Evolutionary conservation across 1,140 invertebrate species (phyloP).

Genomic region (Macrobrachium rosenbergii): DNA sequence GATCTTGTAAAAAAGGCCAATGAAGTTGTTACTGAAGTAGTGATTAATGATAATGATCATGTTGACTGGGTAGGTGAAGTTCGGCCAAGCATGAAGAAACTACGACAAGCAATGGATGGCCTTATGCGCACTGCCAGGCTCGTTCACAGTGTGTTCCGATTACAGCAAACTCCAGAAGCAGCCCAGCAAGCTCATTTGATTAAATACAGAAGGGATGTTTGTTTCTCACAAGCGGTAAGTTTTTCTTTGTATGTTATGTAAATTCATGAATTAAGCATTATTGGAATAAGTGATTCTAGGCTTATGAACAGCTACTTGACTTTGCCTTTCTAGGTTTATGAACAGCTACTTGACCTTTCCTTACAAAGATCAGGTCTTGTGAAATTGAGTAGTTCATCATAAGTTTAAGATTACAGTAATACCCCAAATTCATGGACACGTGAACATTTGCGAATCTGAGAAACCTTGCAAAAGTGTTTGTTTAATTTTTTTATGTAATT

Average conservation of each 20-base stretch:
- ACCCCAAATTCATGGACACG: too few relatives aligned
- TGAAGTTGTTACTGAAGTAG: not conserved
- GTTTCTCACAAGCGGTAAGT: slow-evolving; percentile 86
- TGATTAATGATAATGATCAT: slow-evolving; percentile 4
- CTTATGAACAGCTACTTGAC: not conserved
- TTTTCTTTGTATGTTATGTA: not conserved
- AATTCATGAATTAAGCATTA: not conserved
- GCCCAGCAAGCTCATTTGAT: slow-evolving; percentile 77
- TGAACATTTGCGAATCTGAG: too few relatives aligned
- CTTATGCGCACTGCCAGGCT: slow-evolving; percentile 85
- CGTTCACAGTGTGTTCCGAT: slow-evolving; percentile 88
- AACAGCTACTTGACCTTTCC: not conserved
- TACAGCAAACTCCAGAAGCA: slow-evolving; percentile 81
- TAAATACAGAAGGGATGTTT: slow-evolving; percentile 85
- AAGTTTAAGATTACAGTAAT: too few relatives aligned
- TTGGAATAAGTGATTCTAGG: not conserved
- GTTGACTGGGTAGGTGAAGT: slow-evolving; percentile 81
- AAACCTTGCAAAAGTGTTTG: too few relatives aligned
- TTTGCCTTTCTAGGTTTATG: not conserved
- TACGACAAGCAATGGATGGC: slow-evolving; percentile 85
- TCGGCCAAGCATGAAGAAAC: slow-evolving; percentile 84
- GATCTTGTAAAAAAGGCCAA: not conserved
- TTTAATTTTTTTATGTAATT: too few relatives aligned
- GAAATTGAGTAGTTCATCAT: too few relatives aligned
- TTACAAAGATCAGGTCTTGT: too few relatives aligned